These are phyloP conservation scores for Aix galericulata DNA, from an alignment of 2,113 vertebrate species.

Conservation along the genomic window DNA sequence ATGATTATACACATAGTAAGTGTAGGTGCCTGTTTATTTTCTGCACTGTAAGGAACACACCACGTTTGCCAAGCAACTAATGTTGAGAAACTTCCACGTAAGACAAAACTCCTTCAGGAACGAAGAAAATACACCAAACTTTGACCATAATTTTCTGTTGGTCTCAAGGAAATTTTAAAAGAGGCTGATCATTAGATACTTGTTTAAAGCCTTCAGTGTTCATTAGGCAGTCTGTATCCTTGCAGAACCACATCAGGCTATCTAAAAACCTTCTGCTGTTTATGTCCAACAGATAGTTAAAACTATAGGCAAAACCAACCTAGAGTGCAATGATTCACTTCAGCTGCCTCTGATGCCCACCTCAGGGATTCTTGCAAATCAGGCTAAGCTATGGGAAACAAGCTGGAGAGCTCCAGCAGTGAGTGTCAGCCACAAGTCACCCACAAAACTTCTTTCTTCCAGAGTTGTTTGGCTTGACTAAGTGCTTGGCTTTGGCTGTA, in stretches of 20 bases:
- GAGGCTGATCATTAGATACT: neutral
- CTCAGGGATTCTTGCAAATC: neutral
- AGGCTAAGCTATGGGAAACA: neutral
- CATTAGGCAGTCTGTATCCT: neutral
- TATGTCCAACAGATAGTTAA: neutral
- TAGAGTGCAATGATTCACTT: neutral
- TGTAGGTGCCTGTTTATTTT: neutral
- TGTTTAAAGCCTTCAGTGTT: neutral
- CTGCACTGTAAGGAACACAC: neutral
- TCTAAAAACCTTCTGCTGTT: neutral
- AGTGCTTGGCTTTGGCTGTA: neutral
- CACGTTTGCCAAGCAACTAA: constrained; percentile 10
- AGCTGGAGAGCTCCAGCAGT: neutral
- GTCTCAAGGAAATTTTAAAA: neutral
- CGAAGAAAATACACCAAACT: neutral
- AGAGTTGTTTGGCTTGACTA: neutral
- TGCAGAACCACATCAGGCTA: neutral
- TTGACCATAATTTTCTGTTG: constrained; percentile 4
- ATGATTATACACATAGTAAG: neutral
- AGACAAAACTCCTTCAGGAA: constrained; percentile 34
- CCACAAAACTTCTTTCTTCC: neutral
- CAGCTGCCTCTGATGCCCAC: neutral
- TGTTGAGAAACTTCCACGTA: constrained; percentile 33
- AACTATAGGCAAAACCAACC: neutral
- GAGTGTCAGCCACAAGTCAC: neutral